Percentiles rank a stretch among this genome's conserved stretches.
Conservation (phyloP, 2,797 vertebrate genomes). For the Mastacembelus armatus region DNA sequence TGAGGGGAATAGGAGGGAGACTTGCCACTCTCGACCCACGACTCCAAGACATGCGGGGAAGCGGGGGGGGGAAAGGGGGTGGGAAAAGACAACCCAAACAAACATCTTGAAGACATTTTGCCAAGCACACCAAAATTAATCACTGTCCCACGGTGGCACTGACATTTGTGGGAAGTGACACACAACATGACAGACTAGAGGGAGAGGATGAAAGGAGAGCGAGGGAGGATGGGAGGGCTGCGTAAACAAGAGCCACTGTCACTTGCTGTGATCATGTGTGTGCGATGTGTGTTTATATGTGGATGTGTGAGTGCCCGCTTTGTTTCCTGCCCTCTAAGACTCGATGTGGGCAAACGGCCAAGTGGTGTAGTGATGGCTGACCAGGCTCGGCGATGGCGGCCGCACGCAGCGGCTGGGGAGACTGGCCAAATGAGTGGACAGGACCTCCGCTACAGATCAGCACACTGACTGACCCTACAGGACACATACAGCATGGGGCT, state of each 20-base stretch:
- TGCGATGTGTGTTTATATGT: slow-evolving; percentile 62
- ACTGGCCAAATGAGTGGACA: slow-evolving; percentile 80
- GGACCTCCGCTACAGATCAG: slow-evolving; percentile 83
- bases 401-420: slow-evolving; percentile 76
- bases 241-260: slow-evolving; percentile 80
- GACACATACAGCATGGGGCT: slow-evolving; percentile 78
- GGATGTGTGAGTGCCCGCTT: slow-evolving; percentile 65
- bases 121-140: slow-evolving; percentile 85
- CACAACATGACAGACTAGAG: slow-evolving; percentile 80
- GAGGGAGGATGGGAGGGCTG: slow-evolving; percentile 64
- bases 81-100: slow-evolving; percentile 83
- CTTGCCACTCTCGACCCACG: slow-evolving; percentile 71
- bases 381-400: slow-evolving; percentile 73
- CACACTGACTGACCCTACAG: slow-evolving; percentile 80
- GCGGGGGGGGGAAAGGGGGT: slow-evolving; percentile 57
- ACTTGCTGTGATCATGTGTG: slow-evolving; percentile 66
- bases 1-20: slow-evolving; percentile 2
- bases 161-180: slow-evolving; percentile 84
- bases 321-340: slow-evolving; percentile 76
- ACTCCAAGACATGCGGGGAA: slow-evolving; percentile 56
- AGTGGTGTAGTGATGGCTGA: slow-evolving; percentile 81
- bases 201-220: slow-evolving; percentile 73
- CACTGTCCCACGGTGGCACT: slow-evolving; percentile 82
- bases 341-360: slow-evolving; percentile 75
- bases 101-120: slow-evolving; percentile 86